Percentiles rank a stretch among this genome's conserved stretches.
phyloP scores from a whole-genome alignment of 2,888 invertebrate genomes.

The Rhingia rostrata region DNA sequence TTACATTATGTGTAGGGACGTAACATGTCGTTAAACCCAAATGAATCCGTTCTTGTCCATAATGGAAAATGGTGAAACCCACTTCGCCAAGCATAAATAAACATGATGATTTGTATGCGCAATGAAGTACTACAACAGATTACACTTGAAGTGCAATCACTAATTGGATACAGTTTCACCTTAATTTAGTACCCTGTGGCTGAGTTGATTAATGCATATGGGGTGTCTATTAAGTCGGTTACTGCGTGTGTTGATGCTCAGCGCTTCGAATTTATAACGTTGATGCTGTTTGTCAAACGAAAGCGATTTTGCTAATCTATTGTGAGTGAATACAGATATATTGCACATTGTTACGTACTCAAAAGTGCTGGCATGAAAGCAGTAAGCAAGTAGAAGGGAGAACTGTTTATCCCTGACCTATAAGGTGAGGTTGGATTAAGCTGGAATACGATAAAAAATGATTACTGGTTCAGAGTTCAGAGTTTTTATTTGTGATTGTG shows the following conservation, averaged over 20 bases:
- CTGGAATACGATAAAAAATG: no score
- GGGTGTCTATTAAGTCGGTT: constrained; percentile 19
- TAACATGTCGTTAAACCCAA: background rate
- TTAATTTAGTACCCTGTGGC: constrained; percentile 47
- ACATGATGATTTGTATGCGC: constrained; percentile 59
- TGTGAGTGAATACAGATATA: background rate
- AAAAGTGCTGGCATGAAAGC: no score
- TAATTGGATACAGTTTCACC: constrained; percentile 67
- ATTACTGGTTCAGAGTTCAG: no score
- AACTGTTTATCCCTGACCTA: no score
- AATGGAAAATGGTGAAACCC: constrained; percentile 45
- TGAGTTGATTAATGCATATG: constrained; percentile 58
- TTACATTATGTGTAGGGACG: background rate
- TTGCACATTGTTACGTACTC: no score
- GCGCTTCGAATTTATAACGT: constrained; percentile 13
- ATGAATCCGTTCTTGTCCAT: constrained; percentile 2
- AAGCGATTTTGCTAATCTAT: constrained; percentile 26
- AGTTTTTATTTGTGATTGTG: no score
- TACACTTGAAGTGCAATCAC: constrained; percentile 66
- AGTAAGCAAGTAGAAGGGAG: no score
- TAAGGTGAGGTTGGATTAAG: no score
- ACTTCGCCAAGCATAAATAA: constrained; percentile 50
- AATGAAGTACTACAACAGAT: constrained; percentile 57
- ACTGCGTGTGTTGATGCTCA: background rate
- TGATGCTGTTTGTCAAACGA: constrained; percentile 10